Conservation (phyloP, 2,113 vertebrate genomes). For the Micromys minutus region DNA sequence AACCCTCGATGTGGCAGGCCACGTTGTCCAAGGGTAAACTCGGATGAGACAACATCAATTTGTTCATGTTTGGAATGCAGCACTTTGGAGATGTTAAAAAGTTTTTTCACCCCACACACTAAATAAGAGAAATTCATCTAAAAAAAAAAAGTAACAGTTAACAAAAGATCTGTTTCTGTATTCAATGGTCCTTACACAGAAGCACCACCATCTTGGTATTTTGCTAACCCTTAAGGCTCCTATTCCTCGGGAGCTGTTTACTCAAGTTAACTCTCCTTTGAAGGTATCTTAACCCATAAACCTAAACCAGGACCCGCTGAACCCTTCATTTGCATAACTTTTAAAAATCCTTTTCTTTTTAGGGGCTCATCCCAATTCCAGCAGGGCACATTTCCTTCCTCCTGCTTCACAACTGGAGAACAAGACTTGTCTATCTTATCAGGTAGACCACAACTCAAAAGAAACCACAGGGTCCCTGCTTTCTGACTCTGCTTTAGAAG, state of each 20-base stretch:
- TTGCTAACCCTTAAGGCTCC: not conserved
- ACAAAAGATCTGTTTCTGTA: constrained; percentile 39
- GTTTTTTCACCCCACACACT: not conserved
- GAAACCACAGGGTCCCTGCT: constrained; percentile 11
- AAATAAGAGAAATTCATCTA: constrained; percentile 28
- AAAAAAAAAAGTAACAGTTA: constrained; percentile 2
- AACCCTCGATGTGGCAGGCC: not conserved
- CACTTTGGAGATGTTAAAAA: constrained; percentile 38
- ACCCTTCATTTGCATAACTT: not conserved
- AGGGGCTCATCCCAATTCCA: no score
- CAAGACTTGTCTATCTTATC: not conserved
- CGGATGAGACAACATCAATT: constrained; percentile 21
- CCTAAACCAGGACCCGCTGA: no score
- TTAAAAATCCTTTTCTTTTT: not conserved
- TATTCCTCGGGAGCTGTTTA: not conserved
- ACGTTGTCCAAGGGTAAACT: constrained; percentile 28
- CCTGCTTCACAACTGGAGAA: not conserved
- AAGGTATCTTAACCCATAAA: constrained; percentile 1
- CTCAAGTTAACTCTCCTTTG: constrained; percentile 6
- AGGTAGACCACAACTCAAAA: not conserved
- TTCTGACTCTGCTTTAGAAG: constrained; percentile 17
- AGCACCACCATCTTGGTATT: not conserved
- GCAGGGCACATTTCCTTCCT: not conserved
- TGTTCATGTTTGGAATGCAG: not conserved
- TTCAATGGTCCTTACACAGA: not conserved